Conservation (phyloP, 2,888 invertebrate species). For the Thereva unica region DNA sequence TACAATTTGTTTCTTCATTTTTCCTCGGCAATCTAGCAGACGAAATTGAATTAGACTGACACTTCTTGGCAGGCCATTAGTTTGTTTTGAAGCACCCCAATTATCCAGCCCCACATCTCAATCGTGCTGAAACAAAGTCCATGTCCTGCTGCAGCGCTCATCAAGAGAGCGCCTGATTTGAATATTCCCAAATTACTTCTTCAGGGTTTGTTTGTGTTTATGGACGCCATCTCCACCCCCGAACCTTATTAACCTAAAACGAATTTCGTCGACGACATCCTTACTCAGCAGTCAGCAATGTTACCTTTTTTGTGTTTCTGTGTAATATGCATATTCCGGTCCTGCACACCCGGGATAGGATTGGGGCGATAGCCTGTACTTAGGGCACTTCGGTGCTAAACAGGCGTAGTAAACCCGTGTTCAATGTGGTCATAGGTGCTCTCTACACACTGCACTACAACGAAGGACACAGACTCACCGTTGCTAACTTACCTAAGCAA, state of each 20-base stretch:
- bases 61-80: conserved; percentile 32
- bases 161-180: conserved; percentile 14
- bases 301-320: background rate
- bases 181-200: conserved; percentile 31
- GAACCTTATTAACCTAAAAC: conserved; percentile 1
- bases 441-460: background rate
- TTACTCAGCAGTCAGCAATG: background rate
- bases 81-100: conserved; percentile 22
- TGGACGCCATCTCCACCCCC: background rate
- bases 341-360: conserved; percentile 13
- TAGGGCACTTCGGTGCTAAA: conserved; percentile 24
- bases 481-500: background rate
- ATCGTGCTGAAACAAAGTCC: too few species aligned
- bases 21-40: background rate
- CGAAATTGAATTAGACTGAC: conserved; percentile 30
- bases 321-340: conserved; percentile 19
- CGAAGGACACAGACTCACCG: background rate
- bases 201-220: conserved; percentile 26
- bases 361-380: conserved; percentile 11
- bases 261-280: conserved; percentile 10
- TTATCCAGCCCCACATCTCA: conserved; percentile 12
- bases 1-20: conserved; percentile 2
- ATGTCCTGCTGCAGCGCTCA: background rate
- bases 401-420: conserved; percentile 20
- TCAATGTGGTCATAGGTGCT: background rate